Conservation (phyloP, 2,797 vertebrate genomes). For the Yasuhikotakia modesta region DNA sequence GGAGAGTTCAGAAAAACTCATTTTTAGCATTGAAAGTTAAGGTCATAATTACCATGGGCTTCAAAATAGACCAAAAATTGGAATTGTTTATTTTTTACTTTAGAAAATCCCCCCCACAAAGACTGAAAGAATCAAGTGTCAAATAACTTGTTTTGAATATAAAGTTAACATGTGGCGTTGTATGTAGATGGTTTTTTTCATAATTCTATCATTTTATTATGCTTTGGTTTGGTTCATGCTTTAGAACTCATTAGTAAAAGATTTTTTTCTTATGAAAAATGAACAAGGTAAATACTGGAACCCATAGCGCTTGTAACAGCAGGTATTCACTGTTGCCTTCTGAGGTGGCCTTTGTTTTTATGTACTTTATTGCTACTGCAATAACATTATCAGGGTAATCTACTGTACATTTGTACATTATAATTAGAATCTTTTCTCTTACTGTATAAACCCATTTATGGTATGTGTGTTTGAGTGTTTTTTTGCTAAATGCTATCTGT, state of each 20-base stretch:
- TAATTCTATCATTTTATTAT: background rate
- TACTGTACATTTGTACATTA: constrained; percentile 52
- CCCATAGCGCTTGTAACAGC: too few relatives aligned
- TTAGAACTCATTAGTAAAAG: background rate
- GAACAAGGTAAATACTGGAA: too few relatives aligned
- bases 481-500: constrained; percentile 34
- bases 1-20: background rate
- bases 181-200: background rate
- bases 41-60: background rate
- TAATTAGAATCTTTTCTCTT: constrained; percentile 42
- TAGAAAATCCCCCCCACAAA: too few relatives aligned
- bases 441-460: constrained; percentile 44
- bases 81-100: background rate
- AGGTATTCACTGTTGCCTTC: background rate
- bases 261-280: background rate
- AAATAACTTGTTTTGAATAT: background rate
- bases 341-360: constrained; percentile 6
- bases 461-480: constrained; percentile 51
- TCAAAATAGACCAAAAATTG: background rate
- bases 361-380: constrained; percentile 5
- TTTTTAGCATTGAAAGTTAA: background rate
- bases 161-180: background rate
- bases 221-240: background rate
- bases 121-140: background rate
- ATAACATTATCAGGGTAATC: constrained; percentile 55